Evolutionary conservation across 2,797 vertebrate species (phyloP), one percentile per base, ranked within the genome.

Genomic region (Falco rusticolus): DNA sequence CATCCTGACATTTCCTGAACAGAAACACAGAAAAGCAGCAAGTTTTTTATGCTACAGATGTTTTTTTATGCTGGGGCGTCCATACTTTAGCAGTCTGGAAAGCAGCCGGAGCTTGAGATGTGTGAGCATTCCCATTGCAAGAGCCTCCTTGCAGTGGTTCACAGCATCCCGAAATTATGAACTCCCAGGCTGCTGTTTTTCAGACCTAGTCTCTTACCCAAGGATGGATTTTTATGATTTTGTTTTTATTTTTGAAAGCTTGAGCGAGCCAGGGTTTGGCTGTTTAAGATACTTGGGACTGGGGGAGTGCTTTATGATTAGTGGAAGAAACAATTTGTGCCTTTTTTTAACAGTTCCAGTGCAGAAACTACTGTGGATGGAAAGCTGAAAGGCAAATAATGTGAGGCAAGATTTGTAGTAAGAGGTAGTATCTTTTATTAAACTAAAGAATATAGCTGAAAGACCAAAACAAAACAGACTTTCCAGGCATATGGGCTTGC

Each of bases 181-280:
- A 81, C 37, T 93, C 69, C 43, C 71, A 89, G 22, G 51, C 26
- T 87, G 60, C 51, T 41, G 29, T 71, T 92, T 94, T 89, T 83
- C 81, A 92, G 72, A 84, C 28, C 11, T 51, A 57, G 33, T 65
- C 75, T 91, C 39, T 33, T 90, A 86, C 26, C n/a, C 45, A 71
- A 76, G n/a, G 34, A 41, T 90, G 22, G 33, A 51, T 61, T 90
- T 94, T 87, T 75, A 85, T 56, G 57, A 60, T 93, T 95, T 93
- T 63, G 34, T 60, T 89, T 89, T 96, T 91, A 75, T 85, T 94
- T 96, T 80, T 95, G 70, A 94, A 97, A 96, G 75, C 64, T 83
- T 92, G 72, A 86, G 45, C 39, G 86, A 93, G 34, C 51, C 64
- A 88, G 68, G 4, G 8, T 83, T 94, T 77, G 60, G 56, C 53